These are phyloP conservation scores for Phenganax marumi DNA, from an alignment of 92 coral and sea anemone genomes.

Conservation along the genomic window DNA sequence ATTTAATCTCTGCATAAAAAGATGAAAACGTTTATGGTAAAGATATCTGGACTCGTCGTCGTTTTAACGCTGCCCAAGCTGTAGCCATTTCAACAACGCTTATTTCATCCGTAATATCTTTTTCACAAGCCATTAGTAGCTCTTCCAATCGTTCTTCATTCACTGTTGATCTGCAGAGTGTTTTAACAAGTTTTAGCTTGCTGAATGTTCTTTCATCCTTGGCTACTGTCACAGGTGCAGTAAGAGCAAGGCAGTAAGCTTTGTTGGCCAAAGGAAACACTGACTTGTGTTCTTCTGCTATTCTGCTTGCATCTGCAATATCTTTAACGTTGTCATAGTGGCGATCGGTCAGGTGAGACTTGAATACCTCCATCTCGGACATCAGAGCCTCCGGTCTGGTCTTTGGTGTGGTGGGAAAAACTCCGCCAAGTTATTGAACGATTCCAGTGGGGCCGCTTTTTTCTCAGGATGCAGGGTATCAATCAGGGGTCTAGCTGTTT, in stretches of 20 bases:
- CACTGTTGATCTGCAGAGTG: not conserved
- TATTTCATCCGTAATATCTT: not conserved
- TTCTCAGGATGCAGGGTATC: no score
- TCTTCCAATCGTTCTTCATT: not conserved
- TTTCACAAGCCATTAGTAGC: slow-evolving; percentile 3
- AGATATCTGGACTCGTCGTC: not conserved
- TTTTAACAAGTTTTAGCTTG: not conserved
- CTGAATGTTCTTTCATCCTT: no score
- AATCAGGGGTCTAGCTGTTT: no score
- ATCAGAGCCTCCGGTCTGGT: no score
- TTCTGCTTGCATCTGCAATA: no score
- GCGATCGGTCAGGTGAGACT: no score
- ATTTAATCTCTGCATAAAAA: not conserved
- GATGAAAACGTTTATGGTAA: slow-evolving; percentile 3
- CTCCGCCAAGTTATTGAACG: no score
- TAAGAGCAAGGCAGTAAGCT: slow-evolving; percentile 7
- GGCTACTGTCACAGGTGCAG: slow-evolving; percentile 20
- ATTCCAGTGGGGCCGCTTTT: no score
- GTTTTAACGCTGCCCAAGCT: slow-evolving; percentile 8
- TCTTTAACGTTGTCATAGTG: no score
- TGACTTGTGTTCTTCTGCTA: slow-evolving; percentile 6
- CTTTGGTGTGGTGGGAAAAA: no score
- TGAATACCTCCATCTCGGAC: no score
- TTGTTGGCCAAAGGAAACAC: slow-evolving; percentile 11
- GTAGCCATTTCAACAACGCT: slow-evolving; percentile 1